These are phyloP conservation scores for Crocuta crocuta DNA, from an alignment of 2,113 vertebrate species.

Conservation along the genomic window DNA sequence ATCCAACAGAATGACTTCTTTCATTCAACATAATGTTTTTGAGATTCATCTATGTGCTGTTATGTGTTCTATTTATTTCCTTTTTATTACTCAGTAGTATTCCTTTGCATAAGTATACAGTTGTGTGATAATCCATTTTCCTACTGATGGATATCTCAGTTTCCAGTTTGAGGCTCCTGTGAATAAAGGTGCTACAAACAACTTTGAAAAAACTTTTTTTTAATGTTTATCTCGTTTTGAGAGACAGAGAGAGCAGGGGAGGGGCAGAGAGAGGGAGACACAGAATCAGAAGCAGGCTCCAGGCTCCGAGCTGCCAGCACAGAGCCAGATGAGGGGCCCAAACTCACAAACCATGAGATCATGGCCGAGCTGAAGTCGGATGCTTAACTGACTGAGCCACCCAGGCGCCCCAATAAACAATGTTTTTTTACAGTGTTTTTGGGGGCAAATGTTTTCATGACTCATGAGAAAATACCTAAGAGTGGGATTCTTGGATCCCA, in stretches of 20 bases:
- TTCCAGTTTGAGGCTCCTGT: background rate
- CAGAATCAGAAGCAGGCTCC: too few relatives aligned
- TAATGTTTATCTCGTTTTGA: too few relatives aligned
- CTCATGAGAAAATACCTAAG: slow-evolving; percentile 21
- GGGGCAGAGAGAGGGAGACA: too few relatives aligned
- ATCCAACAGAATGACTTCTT: background rate
- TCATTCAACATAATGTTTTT: background rate
- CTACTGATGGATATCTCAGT: background rate
- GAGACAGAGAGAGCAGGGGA: too few relatives aligned
- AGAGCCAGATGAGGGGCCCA: too few relatives aligned
- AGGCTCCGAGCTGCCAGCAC: too few relatives aligned
- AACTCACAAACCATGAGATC: too few relatives aligned
- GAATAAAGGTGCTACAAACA: background rate
- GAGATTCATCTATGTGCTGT: background rate
- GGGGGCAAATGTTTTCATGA: background rate
- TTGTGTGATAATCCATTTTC: slow-evolving; percentile 17
- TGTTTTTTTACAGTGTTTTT: background rate
- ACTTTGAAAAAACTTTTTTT: background rate
- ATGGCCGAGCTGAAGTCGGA: too few relatives aligned
- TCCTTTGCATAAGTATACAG: background rate
- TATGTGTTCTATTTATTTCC: background rate
- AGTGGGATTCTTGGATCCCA: background rate
- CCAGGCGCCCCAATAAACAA: too few relatives aligned
- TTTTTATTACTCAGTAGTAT: background rate
- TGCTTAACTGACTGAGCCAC: too few relatives aligned